Evolutionary conservation across 2,797 vertebrate genomes (phyloP), one percentile per base, ranked within the genome.

Genomic region (Gymnocypris eckloni): DNA sequence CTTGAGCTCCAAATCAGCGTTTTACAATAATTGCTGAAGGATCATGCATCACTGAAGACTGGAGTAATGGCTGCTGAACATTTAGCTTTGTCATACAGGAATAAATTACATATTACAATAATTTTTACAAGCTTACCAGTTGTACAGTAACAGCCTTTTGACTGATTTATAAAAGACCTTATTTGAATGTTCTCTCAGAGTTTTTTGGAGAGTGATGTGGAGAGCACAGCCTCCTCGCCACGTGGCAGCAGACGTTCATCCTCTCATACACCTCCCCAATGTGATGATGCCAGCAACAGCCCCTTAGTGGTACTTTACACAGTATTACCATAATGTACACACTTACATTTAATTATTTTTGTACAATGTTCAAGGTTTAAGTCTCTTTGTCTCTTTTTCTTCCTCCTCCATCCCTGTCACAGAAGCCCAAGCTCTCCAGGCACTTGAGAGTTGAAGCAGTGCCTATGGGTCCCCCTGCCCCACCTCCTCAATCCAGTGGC

Each of bases 131-230:
- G 56, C 10, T 59, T 61, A 25, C 10, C 18, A 12, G 11, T n/a
- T 41, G 18, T 70, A 12, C 22, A 72, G 6, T 45, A 33, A 28
- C 16, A 52, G 70, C 20, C 11, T 45, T 12, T 45, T n/a, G 45
- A 28, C 2, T 76, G 72, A 6, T 37, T 52, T 28, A 37, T 33
- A 33, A 76, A 28, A 50, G n/a, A 25, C 37, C 22, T 11, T 78
- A 11, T 79, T 41, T 59, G 0, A 15, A 25, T 64, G 52, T 48
- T 71, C 5, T 9, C 56, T 0, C 64, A 99, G 98, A 96, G 94
- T 22, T 93, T 99, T 83, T 87, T 97, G 92, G 96, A 97, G 89
- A 99, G 98, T 6, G 98, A 99, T 33, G 95, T 95, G 7, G 98
- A 99, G 91, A 98, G 97, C 89, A 94, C 96, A 0, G 91, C 96